These are phyloP conservation scores for Cyphomyrmex costatus DNA, from an alignment of 1,140 invertebrate species.

Conservation along the genomic window DNA sequence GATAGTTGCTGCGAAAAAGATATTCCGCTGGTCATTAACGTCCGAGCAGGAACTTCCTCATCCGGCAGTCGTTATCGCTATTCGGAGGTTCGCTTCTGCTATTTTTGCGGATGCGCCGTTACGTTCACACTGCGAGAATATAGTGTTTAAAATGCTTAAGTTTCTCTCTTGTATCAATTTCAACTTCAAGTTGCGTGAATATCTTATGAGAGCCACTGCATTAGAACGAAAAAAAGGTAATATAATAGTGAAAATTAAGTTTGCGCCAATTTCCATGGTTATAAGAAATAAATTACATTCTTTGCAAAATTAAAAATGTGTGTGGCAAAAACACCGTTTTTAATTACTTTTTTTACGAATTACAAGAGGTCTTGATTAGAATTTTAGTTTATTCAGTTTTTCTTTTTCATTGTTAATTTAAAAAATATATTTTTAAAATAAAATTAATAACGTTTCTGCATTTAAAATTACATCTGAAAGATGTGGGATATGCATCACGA, in stretches of 20 bases:
- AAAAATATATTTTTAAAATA: conserved; percentile 12
- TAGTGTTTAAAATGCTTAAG: conserved; percentile 15
- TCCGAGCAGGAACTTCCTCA: conserved; percentile 68
- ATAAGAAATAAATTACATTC: background rate
- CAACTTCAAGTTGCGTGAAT: conserved; percentile 1
- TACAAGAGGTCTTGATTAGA: background rate
- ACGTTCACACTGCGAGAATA: background rate
- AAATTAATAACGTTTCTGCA: conserved; percentile 25
- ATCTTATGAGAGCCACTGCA: background rate
- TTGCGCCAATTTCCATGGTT: background rate
- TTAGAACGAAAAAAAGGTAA: background rate
- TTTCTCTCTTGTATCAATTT: conserved; percentile 3
- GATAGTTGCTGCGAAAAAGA: conserved; percentile 67
- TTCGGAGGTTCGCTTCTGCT: conserved; percentile 62
- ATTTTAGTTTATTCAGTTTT: background rate
- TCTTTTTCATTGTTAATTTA: conserved; percentile 2
- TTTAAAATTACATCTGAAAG: conserved; percentile 28
- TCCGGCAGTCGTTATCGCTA: conserved; percentile 72
- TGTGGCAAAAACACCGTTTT: too few relatives aligned
- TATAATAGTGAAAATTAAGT: background rate
- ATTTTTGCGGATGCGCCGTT: conserved; percentile 53
- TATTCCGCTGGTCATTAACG: conserved; percentile 67
- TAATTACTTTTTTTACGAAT: conserved; percentile 10
- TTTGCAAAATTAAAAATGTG: background rate
- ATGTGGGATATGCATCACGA: background rate